A percentile compares a stretch with the other conserved stretches of the same genome.
These are phyloP conservation scores for Drosophila orosa DNA, from an alignment of 1,140 invertebrate genomes.

Conservation along the genomic window DNA sequence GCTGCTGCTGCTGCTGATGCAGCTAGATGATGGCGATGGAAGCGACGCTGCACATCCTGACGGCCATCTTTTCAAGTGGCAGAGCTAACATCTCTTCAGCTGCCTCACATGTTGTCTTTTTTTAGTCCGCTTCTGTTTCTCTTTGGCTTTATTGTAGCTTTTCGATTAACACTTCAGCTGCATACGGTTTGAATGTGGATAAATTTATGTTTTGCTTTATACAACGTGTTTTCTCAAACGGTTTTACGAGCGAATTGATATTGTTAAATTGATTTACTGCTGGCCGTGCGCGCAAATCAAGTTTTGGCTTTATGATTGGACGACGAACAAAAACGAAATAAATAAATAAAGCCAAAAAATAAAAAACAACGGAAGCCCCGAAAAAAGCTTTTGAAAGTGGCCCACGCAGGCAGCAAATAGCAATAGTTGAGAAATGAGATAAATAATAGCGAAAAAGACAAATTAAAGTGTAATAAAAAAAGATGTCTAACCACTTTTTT, in stretches of 20 bases:
- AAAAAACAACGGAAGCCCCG: slow-evolving; percentile 29
- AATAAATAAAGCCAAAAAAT: slow-evolving; percentile 36
- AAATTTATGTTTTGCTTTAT: slow-evolving; percentile 26
- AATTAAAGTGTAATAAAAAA: slow-evolving; percentile 79
- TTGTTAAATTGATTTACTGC: slow-evolving; percentile 68
- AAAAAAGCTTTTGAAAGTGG: slow-evolving; percentile 66
- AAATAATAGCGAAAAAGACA: slow-evolving; percentile 67
- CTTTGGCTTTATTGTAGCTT: slow-evolving; percentile 35
- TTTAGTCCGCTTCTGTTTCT: slow-evolving; percentile 22
- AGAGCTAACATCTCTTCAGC: slow-evolving; percentile 40
- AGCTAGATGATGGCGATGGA: slow-evolving; percentile 50
- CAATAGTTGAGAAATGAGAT: slow-evolving; percentile 65
- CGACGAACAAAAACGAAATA: slow-evolving; percentile 27
- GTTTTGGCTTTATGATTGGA: slow-evolving; percentile 48
- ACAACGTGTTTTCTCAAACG: slow-evolving; percentile 28
- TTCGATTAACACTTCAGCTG: slow-evolving; percentile 65
- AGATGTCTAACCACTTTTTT: slow-evolving; percentile 76
- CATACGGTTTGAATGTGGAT: slow-evolving; percentile 38
- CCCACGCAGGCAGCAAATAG: slow-evolving; percentile 74
- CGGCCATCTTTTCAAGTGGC: slow-evolving; percentile 73
- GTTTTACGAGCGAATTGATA: slow-evolving; percentile 45
- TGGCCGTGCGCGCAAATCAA: slow-evolving; percentile 57
- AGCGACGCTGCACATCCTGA: slow-evolving; percentile 63
- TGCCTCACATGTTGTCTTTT: slow-evolving; percentile 59
- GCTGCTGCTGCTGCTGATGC: slow-evolving; percentile 37